These are phyloP conservation scores for Limosa lapponica DNA, from an alignment of 2,797 vertebrate genomes.

Conservation along the genomic window DNA sequence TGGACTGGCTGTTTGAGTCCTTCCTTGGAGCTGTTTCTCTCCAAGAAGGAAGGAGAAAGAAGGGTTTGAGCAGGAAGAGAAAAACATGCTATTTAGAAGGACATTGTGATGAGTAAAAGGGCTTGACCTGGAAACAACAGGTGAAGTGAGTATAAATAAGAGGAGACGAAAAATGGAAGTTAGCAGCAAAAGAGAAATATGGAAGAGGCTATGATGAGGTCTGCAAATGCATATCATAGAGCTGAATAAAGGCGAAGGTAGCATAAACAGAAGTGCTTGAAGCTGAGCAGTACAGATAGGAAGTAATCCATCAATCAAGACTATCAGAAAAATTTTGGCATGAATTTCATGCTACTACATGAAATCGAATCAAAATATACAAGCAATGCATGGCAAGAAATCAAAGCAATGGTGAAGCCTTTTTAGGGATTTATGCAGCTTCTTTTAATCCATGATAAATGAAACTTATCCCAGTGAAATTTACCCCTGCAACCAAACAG, in stretches of 20 bases:
- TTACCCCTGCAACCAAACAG: background rate
- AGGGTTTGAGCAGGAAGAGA: background rate
- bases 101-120: background rate
- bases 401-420: constrained; percentile 34
- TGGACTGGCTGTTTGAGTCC: background rate
- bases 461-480: constrained; percentile 32
- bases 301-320: constrained; percentile 46
- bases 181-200: background rate
- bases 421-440: constrained; percentile 31
- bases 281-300: constrained; percentile 4
- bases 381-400: constrained; percentile 43
- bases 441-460: constrained; percentile 55
- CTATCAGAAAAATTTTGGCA: constrained; percentile 30
- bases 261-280: background rate
- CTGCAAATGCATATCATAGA: rapidly evolving
- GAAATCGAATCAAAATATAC: constrained; percentile 45
- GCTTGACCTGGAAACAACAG: background rate
- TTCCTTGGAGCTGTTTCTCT: background rate
- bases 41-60: background rate
- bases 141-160: background rate
- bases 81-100: background rate
- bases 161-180: background rate
- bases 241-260: background rate
- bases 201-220: background rate
- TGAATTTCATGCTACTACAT: constrained; percentile 21